A percentile compares a stretch with the other conserved stretches of the same genome.
Evolutionary conservation across 2,888 invertebrate species (phyloP).

Genomic region (Ferdinandea cuprea): DNA sequence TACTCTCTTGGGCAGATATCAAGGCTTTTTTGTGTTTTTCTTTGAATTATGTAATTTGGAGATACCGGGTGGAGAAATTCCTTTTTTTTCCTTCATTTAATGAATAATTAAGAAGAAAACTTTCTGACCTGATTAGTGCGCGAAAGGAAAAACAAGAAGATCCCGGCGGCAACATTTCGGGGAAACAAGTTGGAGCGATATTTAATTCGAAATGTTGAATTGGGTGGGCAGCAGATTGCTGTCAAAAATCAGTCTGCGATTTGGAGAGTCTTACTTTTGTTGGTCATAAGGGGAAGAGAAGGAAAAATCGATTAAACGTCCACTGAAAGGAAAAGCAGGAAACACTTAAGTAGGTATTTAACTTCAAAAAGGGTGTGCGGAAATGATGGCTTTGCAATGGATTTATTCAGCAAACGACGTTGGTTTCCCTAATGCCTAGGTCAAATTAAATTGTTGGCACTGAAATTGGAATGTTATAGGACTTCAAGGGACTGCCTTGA

Average conservation of each 20-base stretch:
- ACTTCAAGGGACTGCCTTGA: no score
- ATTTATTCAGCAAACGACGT: background rate
- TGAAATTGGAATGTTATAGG: background rate
- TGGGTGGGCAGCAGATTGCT: constrained; percentile 16
- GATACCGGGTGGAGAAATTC: constrained; percentile 10
- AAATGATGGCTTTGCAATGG: constrained; percentile 20
- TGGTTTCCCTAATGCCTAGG: constrained; percentile 7
- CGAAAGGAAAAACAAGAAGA: constrained; percentile 15
- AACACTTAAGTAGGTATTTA: background rate
- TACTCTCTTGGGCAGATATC: constrained; percentile 18
- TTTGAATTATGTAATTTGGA: constrained; percentile 57
- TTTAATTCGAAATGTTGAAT: constrained; percentile 19
- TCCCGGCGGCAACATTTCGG: constrained; percentile 46
- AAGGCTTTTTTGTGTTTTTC: constrained; percentile 47
- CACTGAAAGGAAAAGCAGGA: constrained; percentile 6
- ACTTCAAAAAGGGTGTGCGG: constrained; percentile 14
- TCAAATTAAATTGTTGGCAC: background rate
- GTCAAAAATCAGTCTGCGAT: background rate
- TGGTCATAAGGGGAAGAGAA: background rate
- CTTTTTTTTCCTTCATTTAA: constrained; percentile 36
- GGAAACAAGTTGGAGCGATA: constrained; percentile 19
- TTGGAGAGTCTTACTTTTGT: background rate
- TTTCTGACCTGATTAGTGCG: constrained; percentile 56
- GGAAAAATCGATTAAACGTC: constrained; percentile 29
- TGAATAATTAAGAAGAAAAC: constrained; percentile 45